phyloP scores from a whole-genome alignment of 2,113 vertebrate species.

The Protobothrops flavoviridis region DNA sequence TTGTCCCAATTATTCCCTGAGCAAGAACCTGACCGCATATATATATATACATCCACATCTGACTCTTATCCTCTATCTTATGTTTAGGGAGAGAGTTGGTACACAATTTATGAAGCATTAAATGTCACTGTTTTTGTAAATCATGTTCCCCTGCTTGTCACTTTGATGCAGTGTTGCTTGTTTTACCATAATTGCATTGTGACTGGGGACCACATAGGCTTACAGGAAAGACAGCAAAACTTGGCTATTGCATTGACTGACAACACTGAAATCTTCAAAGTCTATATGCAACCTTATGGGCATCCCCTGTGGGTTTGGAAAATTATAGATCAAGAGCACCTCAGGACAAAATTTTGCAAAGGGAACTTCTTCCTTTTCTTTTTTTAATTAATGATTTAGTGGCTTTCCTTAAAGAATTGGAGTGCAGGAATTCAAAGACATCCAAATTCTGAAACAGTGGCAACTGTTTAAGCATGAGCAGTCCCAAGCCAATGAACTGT shows the following conservation, averaged over 20 bases:
- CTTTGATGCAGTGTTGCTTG: neutral
- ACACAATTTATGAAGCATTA: neutral
- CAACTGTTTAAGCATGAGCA: neutral
- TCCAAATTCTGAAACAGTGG: neutral
- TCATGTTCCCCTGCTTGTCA: neutral
- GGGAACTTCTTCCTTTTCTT: neutral
- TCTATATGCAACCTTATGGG: neutral
- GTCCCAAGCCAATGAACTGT: neutral
- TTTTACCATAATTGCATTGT: neutral
- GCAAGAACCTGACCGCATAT: neutral
- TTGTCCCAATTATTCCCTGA: neutral
- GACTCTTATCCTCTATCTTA: neutral
- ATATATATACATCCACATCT: neutral
- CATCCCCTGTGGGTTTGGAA: neutral
- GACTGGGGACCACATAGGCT: neutral
- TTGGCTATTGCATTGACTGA: neutral
- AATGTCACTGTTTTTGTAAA: neutral
- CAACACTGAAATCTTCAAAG: neutral
- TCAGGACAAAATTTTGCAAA: neutral
- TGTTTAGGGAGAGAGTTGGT: neutral
- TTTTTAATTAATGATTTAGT: neutral
- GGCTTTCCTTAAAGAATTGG: neutral
- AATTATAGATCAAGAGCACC: neutral
- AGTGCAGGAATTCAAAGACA: neutral
- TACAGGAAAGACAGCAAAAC: neutral